Conservation (phyloP, 2,888 invertebrate species). For the Brenthis ino region DNA sequence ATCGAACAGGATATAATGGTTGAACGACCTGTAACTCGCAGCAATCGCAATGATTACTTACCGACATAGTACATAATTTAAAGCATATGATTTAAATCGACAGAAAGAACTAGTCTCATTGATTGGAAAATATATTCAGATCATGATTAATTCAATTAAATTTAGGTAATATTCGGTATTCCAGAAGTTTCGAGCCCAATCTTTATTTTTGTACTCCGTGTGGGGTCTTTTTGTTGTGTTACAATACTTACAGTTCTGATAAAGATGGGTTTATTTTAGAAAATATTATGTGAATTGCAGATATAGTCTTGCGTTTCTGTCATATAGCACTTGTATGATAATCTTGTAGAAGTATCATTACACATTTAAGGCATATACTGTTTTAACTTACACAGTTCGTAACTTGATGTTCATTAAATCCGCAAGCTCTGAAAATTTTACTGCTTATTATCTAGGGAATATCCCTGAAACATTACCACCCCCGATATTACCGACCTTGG, state of each 20-base stretch:
- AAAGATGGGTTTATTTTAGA: too few relatives aligned
- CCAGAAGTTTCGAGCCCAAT: constrained; percentile 13
- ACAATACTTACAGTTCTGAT: too few relatives aligned
- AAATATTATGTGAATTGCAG: too few relatives aligned
- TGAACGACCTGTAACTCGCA: constrained; percentile 64
- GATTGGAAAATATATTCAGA: constrained; percentile 23
- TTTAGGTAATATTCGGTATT: constrained; percentile 2
- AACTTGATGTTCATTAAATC: too few relatives aligned
- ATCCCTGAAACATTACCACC: constrained; percentile 35
- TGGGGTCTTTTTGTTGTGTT: too few relatives aligned
- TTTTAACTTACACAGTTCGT: too few relatives aligned
- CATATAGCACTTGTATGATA: too few relatives aligned
- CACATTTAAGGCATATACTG: too few relatives aligned
- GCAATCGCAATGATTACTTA: constrained; percentile 54
- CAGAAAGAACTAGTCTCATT: constrained; percentile 48
- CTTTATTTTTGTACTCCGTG: too few relatives aligned
- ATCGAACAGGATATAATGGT: constrained; percentile 61
- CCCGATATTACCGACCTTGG: constrained; percentile 74
- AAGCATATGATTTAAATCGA: constrained; percentile 58
- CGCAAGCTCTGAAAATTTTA: not conserved
- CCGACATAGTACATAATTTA: constrained; percentile 48
- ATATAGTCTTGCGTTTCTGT: too few relatives aligned
- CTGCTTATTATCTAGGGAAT: not conserved
- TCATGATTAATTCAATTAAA: constrained; percentile 22
- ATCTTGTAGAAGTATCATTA: too few relatives aligned